phyloP scores from a whole-genome alignment of 1,140 invertebrate genomes.

The Choristoneura fumiferana region DNA sequence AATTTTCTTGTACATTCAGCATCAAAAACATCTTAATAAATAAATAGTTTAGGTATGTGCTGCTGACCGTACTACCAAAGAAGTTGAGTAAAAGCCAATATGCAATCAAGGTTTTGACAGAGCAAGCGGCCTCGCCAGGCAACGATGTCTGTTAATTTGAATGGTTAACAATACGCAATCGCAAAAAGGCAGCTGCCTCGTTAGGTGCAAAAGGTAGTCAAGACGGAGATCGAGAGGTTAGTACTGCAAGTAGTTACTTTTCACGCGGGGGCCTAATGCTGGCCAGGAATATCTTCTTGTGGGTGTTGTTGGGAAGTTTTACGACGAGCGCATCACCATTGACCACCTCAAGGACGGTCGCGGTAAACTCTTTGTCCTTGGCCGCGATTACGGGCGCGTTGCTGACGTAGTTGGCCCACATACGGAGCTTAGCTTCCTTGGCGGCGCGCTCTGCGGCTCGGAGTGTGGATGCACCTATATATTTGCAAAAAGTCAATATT shows the following conservation, averaged over 20 bases:
- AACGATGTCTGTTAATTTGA: too few relatives aligned
- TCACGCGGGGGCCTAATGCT: conserved; percentile 95
- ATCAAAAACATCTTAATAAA: too few relatives aligned
- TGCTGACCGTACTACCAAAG: too few relatives aligned
- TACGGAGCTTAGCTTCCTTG: conserved; percentile 90
- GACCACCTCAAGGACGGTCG: conserved; percentile 94
- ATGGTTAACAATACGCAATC: too few relatives aligned
- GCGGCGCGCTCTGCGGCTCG: conserved; percentile 91
- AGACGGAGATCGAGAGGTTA: too few relatives aligned
- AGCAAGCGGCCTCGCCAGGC: too few relatives aligned
- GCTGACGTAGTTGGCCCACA: conserved; percentile 93
- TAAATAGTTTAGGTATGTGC: too few relatives aligned
- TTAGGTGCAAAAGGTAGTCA: conserved; percentile 21
- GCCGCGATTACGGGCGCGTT: conserved; percentile 82
- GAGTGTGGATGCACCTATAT: conserved; percentile 87
- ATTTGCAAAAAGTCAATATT: too few relatives aligned
- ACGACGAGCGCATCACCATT: conserved; percentile 96
- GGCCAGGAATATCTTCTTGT: conserved; percentile 97
- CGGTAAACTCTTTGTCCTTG: conserved; percentile 92
- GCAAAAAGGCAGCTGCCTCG: too few relatives aligned
- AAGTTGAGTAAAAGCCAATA: too few relatives aligned
- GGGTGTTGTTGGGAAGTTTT: conserved; percentile 86
- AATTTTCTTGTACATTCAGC: too few relatives aligned
- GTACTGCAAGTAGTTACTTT: conserved; percentile 59
- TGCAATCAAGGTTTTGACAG: too few relatives aligned